Conservation (phyloP, 92 coral and sea anemone genomes). For the Palythoa grandiflora region DNA sequence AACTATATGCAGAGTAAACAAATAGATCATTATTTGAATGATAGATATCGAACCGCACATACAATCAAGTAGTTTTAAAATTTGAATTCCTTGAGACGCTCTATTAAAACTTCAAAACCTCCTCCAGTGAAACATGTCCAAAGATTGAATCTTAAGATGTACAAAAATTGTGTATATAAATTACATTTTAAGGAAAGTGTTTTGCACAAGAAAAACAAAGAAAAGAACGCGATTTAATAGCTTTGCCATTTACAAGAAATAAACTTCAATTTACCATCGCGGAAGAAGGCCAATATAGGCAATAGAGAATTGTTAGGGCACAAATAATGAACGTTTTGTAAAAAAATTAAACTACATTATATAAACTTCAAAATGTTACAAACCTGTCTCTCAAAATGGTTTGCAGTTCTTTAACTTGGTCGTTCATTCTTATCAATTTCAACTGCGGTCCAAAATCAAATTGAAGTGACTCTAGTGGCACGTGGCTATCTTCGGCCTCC, state of each 20-base stretch:
- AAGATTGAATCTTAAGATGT: too few relatives aligned
- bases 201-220: too few relatives aligned
- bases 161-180: too few relatives aligned
- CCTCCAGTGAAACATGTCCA: too few relatives aligned
- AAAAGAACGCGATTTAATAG: neutral
- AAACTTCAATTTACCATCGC: neutral
- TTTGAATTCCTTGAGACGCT: neutral
- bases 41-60: too few relatives aligned
- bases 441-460: constrained; percentile 79
- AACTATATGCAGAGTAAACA: neutral
- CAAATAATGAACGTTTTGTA: neutral
- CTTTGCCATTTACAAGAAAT: neutral
- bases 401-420: constrained; percentile 94
- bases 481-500: constrained; percentile 16
- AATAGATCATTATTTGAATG: neutral
- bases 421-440: constrained; percentile 86
- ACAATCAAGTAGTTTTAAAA: too few relatives aligned
- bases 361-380: neutral
- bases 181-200: too few relatives aligned
- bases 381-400: constrained; percentile 93
- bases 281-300: neutral
- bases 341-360: neutral
- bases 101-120: too few relatives aligned
- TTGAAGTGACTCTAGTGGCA: constrained; percentile 27
- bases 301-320: neutral